Evolutionary conservation across 2,113 vertebrate genomes (phyloP), one percentile per base, ranked within the genome.

Genomic region (Scolopax mira): DNA sequence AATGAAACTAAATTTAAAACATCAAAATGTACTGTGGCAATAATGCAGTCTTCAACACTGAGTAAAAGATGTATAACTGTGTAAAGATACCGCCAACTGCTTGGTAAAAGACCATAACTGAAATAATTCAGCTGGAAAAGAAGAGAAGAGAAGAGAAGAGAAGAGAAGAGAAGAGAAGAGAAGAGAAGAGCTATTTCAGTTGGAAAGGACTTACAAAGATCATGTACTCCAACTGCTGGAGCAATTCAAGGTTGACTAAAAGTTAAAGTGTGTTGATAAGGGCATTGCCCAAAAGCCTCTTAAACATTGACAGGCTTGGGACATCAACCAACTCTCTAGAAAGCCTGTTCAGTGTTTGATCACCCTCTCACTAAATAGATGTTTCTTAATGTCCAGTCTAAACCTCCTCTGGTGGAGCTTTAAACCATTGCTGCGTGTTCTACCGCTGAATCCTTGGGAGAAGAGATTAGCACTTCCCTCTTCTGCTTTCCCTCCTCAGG

Each of bases 391-490:
- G 31, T 19, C 16, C 16, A 80, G 13, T 62, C 30, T 77, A 15
- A 73, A 15, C 54, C 17, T 67, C 37, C 14, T 4, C 14, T n/a
- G 52, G 3, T 28, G 10, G 22, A 64, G 11, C 28, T 58, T 69
- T 49, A 18, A 64, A 39, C 21, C 8, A 10, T 51, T 60, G 18
- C 31, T 5, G 4, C 2, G 1, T 0, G 15, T 35, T 6, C 5
- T 25, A 3, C 60, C 21, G 19, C 31, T 22, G 60, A 15, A 25
- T 9, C 10, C 24, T 9, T 39, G 65, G 35, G 4, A 54, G 48
- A 58, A 52, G 33, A 27, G 44, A 8, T 54, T 58, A 78, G 15
- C 11, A 27, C 8, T 7, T 64, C 39, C 15, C 6, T 39, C 28
- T 71, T 71, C n/a, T n/a, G 3, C 7, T 37, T 71, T 9, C 8